phyloP scores from a whole-genome alignment of 2,797 vertebrate genomes.

The Saguinus oedipus region DNA sequence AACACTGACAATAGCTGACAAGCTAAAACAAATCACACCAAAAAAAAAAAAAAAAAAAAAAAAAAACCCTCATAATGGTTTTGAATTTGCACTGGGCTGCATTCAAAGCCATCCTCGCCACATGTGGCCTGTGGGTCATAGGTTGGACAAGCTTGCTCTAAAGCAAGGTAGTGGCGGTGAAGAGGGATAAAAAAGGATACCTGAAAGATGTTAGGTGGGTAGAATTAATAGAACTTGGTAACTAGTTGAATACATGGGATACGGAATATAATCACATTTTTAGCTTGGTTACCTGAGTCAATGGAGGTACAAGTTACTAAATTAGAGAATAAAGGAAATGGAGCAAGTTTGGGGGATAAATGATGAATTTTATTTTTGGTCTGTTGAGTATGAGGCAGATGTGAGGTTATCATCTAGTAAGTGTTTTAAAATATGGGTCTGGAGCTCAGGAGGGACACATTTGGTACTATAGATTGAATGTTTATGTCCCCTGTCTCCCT shows the following conservation, averaged over 20 bases:
- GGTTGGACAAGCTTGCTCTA: neutral
- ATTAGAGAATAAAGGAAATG: neutral
- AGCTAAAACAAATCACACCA: neutral
- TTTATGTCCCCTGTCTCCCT: neutral
- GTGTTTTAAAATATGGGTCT: conserved; percentile 5
- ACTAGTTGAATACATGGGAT: neutral
- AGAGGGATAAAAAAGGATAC: neutral
- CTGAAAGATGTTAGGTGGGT: neutral
- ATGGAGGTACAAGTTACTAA: neutral
- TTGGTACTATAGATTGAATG: neutral
- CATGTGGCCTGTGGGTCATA: neutral
- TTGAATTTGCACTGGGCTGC: neutral
- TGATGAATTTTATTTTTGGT: neutral
- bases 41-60: no score
- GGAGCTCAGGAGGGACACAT: neutral
- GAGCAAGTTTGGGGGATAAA: neutral
- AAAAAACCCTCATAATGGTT: neutral
- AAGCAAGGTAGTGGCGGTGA: neutral
- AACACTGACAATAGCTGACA: neutral
- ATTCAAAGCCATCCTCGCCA: neutral
- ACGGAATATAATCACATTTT: neutral
- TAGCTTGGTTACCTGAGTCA: neutral
- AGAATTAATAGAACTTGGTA: neutral
- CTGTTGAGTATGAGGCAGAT: neutral
- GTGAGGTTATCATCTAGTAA: neutral